Percentiles rank a stretch among this genome's conserved stretches.
phyloP scores from a whole-genome alignment of 2,113 vertebrate species.

The Cephalopterus ornatus region DNA sequence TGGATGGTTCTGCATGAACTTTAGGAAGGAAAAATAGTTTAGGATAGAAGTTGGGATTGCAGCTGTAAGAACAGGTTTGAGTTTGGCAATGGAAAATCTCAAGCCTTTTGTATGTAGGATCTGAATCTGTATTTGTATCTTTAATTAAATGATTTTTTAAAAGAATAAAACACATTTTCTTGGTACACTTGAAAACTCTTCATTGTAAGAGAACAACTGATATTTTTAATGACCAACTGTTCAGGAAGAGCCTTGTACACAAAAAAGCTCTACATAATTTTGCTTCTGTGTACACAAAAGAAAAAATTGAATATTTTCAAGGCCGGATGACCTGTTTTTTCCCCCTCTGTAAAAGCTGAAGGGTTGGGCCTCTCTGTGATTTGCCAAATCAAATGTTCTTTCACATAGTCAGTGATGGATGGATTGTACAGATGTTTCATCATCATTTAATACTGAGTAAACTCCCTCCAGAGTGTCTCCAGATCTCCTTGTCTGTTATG shows the following conservation, averaged over 20 bases:
- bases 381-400: neutral
- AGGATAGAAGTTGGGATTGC: neutral
- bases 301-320: neutral
- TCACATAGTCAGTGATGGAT: neutral
- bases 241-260: neutral
- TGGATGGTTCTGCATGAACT: neutral
- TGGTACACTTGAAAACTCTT: neutral
- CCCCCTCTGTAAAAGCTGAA: neutral
- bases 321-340: neutral
- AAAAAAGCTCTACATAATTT: neutral
- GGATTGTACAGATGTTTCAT: neutral
- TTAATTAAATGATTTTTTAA: neutral
- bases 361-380: neutral
- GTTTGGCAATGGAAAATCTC: neutral
- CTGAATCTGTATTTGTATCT: neutral
- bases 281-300: neutral
- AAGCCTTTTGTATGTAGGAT: neutral
- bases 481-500: neutral
- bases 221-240: neutral
- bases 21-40: neutral
- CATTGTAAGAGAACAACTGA: neutral
- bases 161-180: neutral
- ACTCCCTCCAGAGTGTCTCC: neutral
- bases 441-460: neutral
- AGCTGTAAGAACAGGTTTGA: neutral